Conservation (phyloP, 2,888 invertebrate species). For the Sceliomorpha sp. region DNA sequence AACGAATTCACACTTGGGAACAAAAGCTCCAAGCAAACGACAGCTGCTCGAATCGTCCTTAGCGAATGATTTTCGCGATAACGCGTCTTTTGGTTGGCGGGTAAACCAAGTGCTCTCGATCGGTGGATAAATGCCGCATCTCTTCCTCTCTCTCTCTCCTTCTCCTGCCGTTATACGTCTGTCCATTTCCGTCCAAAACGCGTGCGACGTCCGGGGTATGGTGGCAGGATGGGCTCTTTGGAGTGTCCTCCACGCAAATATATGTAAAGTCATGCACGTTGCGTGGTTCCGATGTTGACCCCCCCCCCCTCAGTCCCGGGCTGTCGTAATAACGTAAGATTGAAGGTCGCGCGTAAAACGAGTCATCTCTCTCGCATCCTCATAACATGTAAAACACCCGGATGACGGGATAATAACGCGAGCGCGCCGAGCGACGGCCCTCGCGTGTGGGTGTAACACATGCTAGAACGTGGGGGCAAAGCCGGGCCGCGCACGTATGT, state of each 20-base stretch:
- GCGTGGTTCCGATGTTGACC: slow-evolving; percentile 3
- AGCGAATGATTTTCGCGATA: slow-evolving; percentile 43
- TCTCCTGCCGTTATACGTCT: too few species aligned
- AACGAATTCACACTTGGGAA: too few species aligned
- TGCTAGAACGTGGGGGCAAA: slow-evolving; percentile 19
- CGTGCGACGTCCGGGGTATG: slow-evolving; percentile 35
- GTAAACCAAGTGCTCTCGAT: slow-evolving; percentile 52
- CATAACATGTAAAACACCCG: slow-evolving; percentile 72
- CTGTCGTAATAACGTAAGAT: slow-evolving; percentile 71
- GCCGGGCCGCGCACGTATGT: slow-evolving; percentile 37
- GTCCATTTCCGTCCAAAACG: slow-evolving; percentile 39
- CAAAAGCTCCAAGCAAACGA: too few species aligned
- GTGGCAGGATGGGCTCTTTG: too few species aligned
- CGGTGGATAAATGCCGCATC: slow-evolving; percentile 21
- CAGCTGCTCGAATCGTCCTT: too few species aligned
- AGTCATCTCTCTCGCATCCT: slow-evolving; percentile 62
- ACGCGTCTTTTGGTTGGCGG: slow-evolving; percentile 25
- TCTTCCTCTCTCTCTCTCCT: slow-evolving; percentile 24
- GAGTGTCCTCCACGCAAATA: slow-evolving; percentile 61
- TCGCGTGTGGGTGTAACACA: slow-evolving; percentile 17
- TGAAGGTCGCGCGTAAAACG: slow-evolving; percentile 69
- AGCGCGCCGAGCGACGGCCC: slow-evolving; percentile 14
- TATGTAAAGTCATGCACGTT: slow-evolving; percentile 72
- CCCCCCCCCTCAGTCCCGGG: slow-evolving; percentile 32
- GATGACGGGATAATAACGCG: slow-evolving; percentile 73